Evolutionary conservation across 2,888 invertebrate species (phyloP), one percentile per base, ranked within the genome.

Genomic region (Sphaeridia pumilis): DNA sequence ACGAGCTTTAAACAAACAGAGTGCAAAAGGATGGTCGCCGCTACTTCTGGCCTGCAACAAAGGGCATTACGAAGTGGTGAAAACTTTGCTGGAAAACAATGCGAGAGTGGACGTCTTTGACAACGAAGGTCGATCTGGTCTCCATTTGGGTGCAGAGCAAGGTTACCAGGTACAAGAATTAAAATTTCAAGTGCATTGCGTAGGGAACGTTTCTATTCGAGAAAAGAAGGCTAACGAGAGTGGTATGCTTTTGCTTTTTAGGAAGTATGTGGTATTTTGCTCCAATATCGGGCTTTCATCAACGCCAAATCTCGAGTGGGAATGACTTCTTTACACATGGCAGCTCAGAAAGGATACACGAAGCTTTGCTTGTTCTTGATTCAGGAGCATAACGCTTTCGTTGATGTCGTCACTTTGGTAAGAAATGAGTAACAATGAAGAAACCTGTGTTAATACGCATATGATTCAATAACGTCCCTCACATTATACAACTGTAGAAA

Each of bases 31-130:
- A 7, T 97, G 97, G 94, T 95, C 97, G 0, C 97, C 98, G 14
- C 75, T 98, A 61, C 75, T 97, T 48, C 93, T 97, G 65, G 97
- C 98, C 21, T 88, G 95, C 67, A 84, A 95, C 69, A 80, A 87
- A 69, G 98, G 95, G 4, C 97, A 98, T 70, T 84, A 88, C 75
- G 88, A 90, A 68, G 81, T 97, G 64, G 92, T 95, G 38, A 87
- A 79, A 43, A 63, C 62, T 7, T 57, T 97, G 52, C 75, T 95
- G 55, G 78, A 84, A 35, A 92, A 95, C 72, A 93, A 97, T 70
- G 97, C 97, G 7, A 80, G 98, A 69, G 97, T 98, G 20, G 98
- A 98, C 70, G 97, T 98, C 0, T 99, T 99, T 71, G 98, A 98
- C 70, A 83, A 82, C 60, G 95, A 97, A 72, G 89, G 89, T 28